A percentile compares a stretch with the other conserved stretches of the same genome.
Evolutionary conservation across 2,113 vertebrate genomes (phyloP).

Genomic region (Ophiodon elongatus): DNA sequence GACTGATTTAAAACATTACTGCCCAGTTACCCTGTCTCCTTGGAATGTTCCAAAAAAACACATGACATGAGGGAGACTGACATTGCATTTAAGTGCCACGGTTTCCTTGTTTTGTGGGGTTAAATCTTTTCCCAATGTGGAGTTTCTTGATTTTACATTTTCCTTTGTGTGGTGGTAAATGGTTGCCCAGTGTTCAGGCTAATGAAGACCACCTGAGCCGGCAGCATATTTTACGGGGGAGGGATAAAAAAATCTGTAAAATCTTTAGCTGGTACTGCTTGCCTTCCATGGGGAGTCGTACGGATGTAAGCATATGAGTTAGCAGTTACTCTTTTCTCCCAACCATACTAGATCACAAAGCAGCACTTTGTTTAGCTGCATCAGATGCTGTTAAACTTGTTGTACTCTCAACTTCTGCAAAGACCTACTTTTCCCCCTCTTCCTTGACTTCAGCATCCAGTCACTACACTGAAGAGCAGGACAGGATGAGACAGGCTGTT

Average conservation of each 20-base stretch:
- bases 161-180: constrained; percentile 64
- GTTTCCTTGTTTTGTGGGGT: constrained; percentile 45
- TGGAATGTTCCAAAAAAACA: constrained; percentile 71
- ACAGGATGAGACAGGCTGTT: constrained; percentile 70
- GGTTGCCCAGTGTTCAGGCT: constrained; percentile 66
- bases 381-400: not conserved
- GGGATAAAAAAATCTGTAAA: constrained; percentile 75
- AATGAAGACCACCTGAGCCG: constrained; percentile 84
- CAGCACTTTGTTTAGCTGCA: constrained; percentile 32
- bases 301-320: constrained; percentile 55
- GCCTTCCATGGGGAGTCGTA: constrained; percentile 63
- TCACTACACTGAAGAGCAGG: constrained; percentile 34
- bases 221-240: constrained; percentile 74
- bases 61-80: constrained; percentile 37
- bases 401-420: not conserved
- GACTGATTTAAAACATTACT: constrained; percentile 74
- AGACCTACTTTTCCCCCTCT: not conserved
- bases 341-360: constrained; percentile 21
- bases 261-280: constrained; percentile 74
- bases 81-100: constrained; percentile 21
- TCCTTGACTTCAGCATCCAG: constrained; percentile 47
- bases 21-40: constrained; percentile 62
- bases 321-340: constrained; percentile 38
- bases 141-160: constrained; percentile 62
- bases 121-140: constrained; percentile 71